phyloP scores from a whole-genome alignment of 2,113 vertebrate species.

The Trichomycterus rosablanca region DNA sequence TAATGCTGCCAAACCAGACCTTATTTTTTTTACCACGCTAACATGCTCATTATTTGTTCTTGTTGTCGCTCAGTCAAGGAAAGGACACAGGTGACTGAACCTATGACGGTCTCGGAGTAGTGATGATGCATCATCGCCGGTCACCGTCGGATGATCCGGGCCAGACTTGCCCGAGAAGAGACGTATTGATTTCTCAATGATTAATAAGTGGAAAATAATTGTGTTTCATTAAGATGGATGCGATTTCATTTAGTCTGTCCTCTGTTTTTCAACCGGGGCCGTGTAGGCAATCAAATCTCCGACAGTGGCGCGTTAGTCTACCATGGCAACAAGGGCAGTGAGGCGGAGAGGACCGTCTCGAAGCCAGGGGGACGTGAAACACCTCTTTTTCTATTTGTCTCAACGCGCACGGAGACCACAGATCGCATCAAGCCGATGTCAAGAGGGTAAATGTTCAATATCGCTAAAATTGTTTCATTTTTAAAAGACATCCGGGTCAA shows the following conservation, averaged over 20 bases:
- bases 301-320: constrained; percentile 85
- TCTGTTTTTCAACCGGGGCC: constrained; percentile 91
- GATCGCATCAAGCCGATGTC: background rate
- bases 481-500: no score
- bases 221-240: constrained; percentile 99
- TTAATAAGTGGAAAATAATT: constrained; percentile 99
- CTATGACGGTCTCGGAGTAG: constrained; percentile 91
- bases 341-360: constrained; percentile 63
- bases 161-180: constrained; percentile 88
- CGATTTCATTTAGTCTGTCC: constrained; percentile 99
- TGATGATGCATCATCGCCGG: constrained; percentile 96
- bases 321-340: constrained; percentile 90
- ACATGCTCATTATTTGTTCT: constrained; percentile 9
- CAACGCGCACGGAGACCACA: no score
- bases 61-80: constrained; percentile 41
- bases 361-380: constrained; percentile 53
- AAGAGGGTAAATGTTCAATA: background rate
- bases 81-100: constrained; percentile 95
- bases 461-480: background rate
- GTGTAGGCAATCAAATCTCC: constrained; percentile 93
- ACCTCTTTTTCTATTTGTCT: constrained; percentile 1
- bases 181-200: constrained; percentile 99
- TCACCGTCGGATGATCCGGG: constrained; percentile 84
- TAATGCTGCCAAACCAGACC: constrained; percentile 28
- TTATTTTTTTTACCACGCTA: background rate